These are phyloP conservation scores for Lycodopsis pacificus DNA, from an alignment of 2,797 vertebrate species.

Conservation along the genomic window DNA sequence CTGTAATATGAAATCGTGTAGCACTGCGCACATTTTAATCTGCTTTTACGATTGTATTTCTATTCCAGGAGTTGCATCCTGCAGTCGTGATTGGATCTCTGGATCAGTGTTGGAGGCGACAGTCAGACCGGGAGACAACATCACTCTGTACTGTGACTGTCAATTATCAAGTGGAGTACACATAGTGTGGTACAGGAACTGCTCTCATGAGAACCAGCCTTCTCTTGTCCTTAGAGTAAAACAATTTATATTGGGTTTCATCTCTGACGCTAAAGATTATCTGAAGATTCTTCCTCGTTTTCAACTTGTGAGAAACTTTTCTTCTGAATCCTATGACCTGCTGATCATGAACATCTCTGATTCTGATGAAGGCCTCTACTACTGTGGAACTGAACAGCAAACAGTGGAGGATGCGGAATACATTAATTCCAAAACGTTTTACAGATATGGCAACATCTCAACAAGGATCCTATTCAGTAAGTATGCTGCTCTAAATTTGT, in stretches of 20 bases:
- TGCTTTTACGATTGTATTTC: not conserved
- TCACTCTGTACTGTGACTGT: constrained; percentile 67
- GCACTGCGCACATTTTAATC: not conserved
- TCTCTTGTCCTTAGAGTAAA: constrained; percentile 28
- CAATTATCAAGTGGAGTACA: accelerated
- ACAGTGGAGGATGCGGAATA: not conserved
- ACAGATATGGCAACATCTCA: constrained; percentile 19
- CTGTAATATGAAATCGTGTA: not conserved
- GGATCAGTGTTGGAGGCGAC: constrained; percentile 19
- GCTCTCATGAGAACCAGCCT: constrained; percentile 60
- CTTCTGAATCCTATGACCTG: constrained; percentile 50
- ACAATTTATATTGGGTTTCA: too few relatives aligned
- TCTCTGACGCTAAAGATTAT: too few relatives aligned
- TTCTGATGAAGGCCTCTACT: constrained; percentile 59
- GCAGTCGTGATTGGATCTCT: constrained; percentile 2
- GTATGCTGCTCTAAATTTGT: constrained; percentile 1
- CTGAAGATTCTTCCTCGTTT: constrained; percentile 11
- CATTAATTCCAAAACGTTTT: accelerated
- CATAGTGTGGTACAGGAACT: constrained; percentile 65
- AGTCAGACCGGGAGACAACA: constrained; percentile 52
- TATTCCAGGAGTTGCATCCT: constrained; percentile 40
- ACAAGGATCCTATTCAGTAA: constrained; percentile 46
- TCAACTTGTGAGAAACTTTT: not conserved
- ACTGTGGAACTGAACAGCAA: constrained; percentile 24
- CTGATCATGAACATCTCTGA: constrained; percentile 51